Evolutionary conservation across 2,113 vertebrate species (phyloP), one percentile per base, ranked within the genome.

Genomic region (Zingel zingel): DNA sequence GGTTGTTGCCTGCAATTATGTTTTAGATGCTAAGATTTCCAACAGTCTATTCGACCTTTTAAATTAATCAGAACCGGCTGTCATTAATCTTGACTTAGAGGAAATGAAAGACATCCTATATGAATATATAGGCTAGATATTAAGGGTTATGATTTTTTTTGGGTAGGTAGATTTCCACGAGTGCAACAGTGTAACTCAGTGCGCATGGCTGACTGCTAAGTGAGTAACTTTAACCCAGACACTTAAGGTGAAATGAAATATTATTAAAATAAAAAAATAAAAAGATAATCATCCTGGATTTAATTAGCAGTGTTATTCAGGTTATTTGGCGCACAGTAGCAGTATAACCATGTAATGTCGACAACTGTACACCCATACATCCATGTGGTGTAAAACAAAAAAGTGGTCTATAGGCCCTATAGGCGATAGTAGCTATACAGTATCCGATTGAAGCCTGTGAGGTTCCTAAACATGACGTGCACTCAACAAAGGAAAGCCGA

Each of bases 401-500:
- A 72, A 63, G 79, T 71, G 66, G 30, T 48, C 64, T 8, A 33
- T 33, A n/a, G 64, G 86, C 77, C 88, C 92, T 88, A 81, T 83
- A 87, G 86, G 88, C 81, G 59, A 69, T 66, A 77, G 76, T n/a
- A 61, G 77, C 81, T 63, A 80, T 88, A 88, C 82, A 77, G 90
- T 54, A 51, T 67, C 70, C 77, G 90, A 84, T 90, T 89, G 82
- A 62, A 70, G 78, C 58, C 76, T 53, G 58, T 27, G 71, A 57
- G 77, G 74, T 56, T 83, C 86, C 81, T 92, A 88, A 86, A 69
- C 59, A 50, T 66, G 82, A 86, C 58, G 62, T 79, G 78, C 33
- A 47, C 61, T 27, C 67, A 13, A 71, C 82, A 84, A 75, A 54
- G 57, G 75, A 75, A 79, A 69, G 61, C 71, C 67, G 54, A 68